Conservation (phyloP, 2,113 vertebrate genomes). For the Callopanchax toddi region DNA sequence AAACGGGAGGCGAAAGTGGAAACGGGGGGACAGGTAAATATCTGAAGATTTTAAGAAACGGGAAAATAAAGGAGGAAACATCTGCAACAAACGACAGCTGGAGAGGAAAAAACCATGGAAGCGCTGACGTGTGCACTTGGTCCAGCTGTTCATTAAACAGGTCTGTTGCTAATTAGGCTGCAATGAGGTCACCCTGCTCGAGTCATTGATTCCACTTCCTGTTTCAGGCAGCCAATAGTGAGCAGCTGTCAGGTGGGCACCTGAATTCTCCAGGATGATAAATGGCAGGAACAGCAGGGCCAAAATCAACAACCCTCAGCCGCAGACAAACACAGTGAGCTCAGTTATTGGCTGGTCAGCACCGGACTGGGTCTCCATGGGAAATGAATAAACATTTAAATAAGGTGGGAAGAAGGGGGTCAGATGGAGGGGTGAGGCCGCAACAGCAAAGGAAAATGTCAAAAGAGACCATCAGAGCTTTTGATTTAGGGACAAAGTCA, state of each 20-base stretch:
- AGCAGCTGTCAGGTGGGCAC: conserved; percentile 59
- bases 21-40: conserved; percentile 1
- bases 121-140: conserved; percentile 59
- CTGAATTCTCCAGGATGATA: conserved; percentile 71
- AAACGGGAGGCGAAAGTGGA: neutral
- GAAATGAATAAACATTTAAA: conserved; percentile 54
- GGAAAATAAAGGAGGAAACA: conserved; percentile 30
- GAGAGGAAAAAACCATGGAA: conserved; percentile 36
- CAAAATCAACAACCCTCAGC: conserved; percentile 64
- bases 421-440: conserved; percentile 13
- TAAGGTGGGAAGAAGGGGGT: conserved; percentile 20
- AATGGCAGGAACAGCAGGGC: conserved; percentile 49
- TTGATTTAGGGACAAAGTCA: conserved; percentile 20
- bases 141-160: conserved; percentile 76
- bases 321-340: conserved; percentile 52
- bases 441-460: conserved; percentile 42
- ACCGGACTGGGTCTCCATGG: conserved; percentile 19
- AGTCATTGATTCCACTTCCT: conserved; percentile 77
- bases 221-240: conserved; percentile 65
- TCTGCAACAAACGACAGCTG: conserved; percentile 38
- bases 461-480: conserved; percentile 8
- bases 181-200: conserved; percentile 72
- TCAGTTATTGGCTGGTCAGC: conserved; percentile 57
- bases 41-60: conserved; percentile 2
- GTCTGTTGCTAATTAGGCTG: conserved; percentile 75